phyloP scores from a whole-genome alignment of 2,888 invertebrate genomes.

The Lissocephala sabroskyi region DNA sequence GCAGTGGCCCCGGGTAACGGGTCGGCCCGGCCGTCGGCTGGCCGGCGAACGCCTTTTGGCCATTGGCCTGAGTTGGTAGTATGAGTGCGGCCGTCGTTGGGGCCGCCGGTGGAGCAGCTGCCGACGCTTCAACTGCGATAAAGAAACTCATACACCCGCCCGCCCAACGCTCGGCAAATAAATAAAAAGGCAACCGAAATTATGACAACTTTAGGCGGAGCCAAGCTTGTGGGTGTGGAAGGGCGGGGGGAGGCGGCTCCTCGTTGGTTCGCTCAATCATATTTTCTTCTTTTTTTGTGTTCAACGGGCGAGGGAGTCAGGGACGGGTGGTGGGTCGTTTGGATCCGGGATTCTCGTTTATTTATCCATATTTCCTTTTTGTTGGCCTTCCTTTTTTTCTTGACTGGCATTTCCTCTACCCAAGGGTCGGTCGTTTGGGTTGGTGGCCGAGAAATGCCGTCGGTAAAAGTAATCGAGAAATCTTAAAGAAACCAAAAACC shows the following conservation, averaged over 20 bases:
- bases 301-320: not conserved
- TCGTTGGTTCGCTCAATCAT: constrained; percentile 11
- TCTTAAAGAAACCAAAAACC: too few species aligned
- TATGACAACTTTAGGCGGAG: constrained; percentile 73
- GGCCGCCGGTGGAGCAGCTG: not conserved
- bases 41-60: not conserved
- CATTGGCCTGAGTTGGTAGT: not conserved
- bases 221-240: constrained; percentile 35
- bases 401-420: not conserved
- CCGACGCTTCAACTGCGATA: too few species aligned
- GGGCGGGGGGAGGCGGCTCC: not conserved
- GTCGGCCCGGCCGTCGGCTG: too few species aligned
- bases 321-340: not conserved
- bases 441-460: constrained; percentile 5
- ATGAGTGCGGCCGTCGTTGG: constrained; percentile 2
- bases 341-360: constrained; percentile 1
- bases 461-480: not conserved
- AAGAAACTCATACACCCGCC: too few species aligned
- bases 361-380: constrained; percentile 3
- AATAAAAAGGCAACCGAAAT: constrained; percentile 42
- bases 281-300: constrained; percentile 9
- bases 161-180: constrained; percentile 12
- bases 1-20: constrained; percentile 16
- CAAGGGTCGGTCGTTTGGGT: not conserved
- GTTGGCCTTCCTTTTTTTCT: not conserved